Evolutionary conservation across 2,113 vertebrate genomes (phyloP), one percentile per base, ranked within the genome.

Genomic region (Callionymus lyra): DNA sequence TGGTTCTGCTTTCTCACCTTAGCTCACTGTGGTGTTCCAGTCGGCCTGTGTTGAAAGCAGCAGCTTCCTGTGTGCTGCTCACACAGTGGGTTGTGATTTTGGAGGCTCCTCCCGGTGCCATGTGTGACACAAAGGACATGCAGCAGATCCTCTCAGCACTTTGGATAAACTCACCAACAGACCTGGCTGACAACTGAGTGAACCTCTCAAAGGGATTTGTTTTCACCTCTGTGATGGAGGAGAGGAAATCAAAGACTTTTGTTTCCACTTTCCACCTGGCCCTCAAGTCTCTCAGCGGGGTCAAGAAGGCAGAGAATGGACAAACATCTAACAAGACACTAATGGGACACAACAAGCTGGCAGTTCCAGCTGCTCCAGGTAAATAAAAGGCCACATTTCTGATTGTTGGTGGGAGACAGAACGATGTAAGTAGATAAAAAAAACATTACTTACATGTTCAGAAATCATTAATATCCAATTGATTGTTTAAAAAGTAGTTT

Each of bases 231-330:
- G 77, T 41, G 50, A 85, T 82, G 80, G 75, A 76, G 40, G 58
- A 70, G 41, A 61, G 35, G 18, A 73, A 58, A 38, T 54, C 70
- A 14, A 79, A 75, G 65, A 84, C 76, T 0, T 83, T 36, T 45
- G 66, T 83, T 51, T 84, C 82, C 38, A 81, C 77, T 16, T 74
- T 82, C 31, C 72, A 45, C 6, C 6, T 87, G 38, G 60, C 47
- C 35, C 52, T 86, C 9, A 80, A 75, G 38, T 58, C 72, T 46
- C 39, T 39, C 12, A 13, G 13, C 21, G 49, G 39, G 15, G 34
- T 16, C 17, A 56, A 3, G 39, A 38, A 42, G 40, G 38, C 6
- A 10, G 41, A 66, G 14, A 72, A 79, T 15, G 59, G 56, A 37
- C 35, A 53, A 55, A 41, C 55, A 4, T 56, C 6, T 5, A 18